Percentiles rank a stretch among this genome's conserved stretches.
phyloP scores from a whole-genome alignment of 1,140 invertebrate genomes.

The Lordiphosa stackelbergi region DNA sequence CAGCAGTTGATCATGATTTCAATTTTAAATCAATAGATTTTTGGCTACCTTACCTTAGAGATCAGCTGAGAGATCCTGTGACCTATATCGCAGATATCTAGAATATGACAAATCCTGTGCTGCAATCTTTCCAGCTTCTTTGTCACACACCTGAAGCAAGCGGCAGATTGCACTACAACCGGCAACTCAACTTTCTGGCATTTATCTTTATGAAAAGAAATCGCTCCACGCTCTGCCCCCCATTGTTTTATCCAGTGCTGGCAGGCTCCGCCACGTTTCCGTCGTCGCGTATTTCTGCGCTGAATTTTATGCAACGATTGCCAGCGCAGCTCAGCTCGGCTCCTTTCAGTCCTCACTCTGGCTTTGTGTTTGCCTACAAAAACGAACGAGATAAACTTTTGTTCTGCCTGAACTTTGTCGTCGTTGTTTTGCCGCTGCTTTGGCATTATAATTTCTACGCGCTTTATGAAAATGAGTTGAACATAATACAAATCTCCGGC shows the following conservation, averaged over 20 bases:
- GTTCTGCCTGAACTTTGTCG: slow-evolving; percentile 67
- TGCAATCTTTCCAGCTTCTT: too few species aligned
- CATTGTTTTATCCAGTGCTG: slow-evolving; percentile 52
- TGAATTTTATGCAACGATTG: slow-evolving; percentile 55
- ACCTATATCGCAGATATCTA: too few species aligned
- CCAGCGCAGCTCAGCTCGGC: slow-evolving; percentile 6
- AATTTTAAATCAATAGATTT: too few species aligned
- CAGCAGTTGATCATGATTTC: too few species aligned
- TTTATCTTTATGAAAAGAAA: slow-evolving; percentile 71
- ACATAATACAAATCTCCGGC: slow-evolving; percentile 52
- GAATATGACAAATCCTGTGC: too few species aligned
- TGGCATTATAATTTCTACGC: slow-evolving; percentile 45
- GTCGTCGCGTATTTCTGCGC: slow-evolving; percentile 41
- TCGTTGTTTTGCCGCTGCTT: slow-evolving; percentile 22
- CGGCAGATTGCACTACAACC: slow-evolving; percentile 12
- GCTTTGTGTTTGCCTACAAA: slow-evolving; percentile 66
- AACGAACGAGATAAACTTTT: slow-evolving; percentile 70
- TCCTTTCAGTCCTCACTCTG: slow-evolving; percentile 7
- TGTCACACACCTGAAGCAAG: not conserved
- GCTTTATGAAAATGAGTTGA: slow-evolving; percentile 63
- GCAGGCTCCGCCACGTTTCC: slow-evolving; percentile 40
- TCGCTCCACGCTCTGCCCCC: slow-evolving; percentile 49
- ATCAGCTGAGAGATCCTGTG: too few species aligned
- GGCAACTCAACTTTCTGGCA: slow-evolving; percentile 45
- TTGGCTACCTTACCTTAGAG: too few species aligned